A percentile compares a stretch with the other conserved stretches of the same genome.
Conservation (phyloP, 2,888 invertebrate genomes). For the Podabrus alpinus region DNA sequence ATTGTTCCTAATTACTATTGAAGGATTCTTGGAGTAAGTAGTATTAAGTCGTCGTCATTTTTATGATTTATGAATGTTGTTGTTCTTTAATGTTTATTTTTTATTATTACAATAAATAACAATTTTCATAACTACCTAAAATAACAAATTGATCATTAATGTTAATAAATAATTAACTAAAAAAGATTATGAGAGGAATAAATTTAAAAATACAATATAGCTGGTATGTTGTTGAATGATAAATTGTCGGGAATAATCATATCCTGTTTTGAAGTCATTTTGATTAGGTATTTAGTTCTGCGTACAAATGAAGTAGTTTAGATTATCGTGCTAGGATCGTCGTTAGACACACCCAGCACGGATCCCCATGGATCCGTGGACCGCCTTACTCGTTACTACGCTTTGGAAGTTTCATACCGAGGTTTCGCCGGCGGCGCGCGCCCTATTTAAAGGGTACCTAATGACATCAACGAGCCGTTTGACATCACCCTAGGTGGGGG, state of each 20-base stretch:
- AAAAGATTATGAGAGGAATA: too few relatives aligned
- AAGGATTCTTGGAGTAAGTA: not conserved
- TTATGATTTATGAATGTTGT: not conserved
- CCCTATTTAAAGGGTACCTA: too few relatives aligned
- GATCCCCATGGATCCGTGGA: too few relatives aligned
- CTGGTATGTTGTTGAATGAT: too few relatives aligned
- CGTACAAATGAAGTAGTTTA: not conserved
- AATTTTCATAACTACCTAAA: not conserved
- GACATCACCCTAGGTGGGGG: too few relatives aligned
- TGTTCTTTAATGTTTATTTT: not conserved
- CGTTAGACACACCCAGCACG: too few relatives aligned
- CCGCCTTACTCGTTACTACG: too few relatives aligned
- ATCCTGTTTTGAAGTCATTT: not conserved
- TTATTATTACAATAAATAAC: not conserved
- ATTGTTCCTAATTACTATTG: not conserved
- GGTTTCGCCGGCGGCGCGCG: too few relatives aligned
- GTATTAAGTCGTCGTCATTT: not conserved
- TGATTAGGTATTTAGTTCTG: not conserved
- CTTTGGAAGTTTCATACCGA: too few relatives aligned
- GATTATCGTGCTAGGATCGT: too few relatives aligned
- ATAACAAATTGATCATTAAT: not conserved
- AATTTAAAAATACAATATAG: not conserved
- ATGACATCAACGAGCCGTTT: too few relatives aligned
- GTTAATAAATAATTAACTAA: not conserved
- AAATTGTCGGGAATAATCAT: not conserved